Conservation (phyloP, 2,888 invertebrate species). For the Hypselothyrea guttata region DNA sequence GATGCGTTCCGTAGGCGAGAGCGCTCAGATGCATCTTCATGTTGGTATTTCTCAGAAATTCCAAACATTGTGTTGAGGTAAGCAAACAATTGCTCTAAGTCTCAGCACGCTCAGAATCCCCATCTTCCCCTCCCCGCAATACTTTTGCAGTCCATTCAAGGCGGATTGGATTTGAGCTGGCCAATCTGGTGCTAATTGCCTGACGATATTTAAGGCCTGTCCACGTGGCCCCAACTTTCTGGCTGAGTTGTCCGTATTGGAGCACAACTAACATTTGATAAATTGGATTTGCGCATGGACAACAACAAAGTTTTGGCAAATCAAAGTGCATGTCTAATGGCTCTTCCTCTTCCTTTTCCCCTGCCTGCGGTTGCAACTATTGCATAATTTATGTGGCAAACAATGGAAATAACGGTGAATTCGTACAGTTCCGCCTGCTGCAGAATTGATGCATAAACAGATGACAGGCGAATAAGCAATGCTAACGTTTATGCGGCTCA, state of each 20-base stretch:
- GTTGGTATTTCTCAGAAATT: conserved; percentile 73
- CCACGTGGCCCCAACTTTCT: conserved; percentile 85
- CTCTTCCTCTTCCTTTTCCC: conserved; percentile 29
- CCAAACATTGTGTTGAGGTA: conserved; percentile 77
- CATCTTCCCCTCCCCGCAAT: background rate
- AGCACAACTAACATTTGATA: conserved; percentile 81
- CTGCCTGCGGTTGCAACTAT: conserved; percentile 39
- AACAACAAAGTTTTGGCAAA: conserved; percentile 64
- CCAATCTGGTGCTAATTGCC: conserved; percentile 86
- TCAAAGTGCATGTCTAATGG: conserved; percentile 72
- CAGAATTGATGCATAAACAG: too few relatives aligned
- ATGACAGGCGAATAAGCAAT: too few relatives aligned
- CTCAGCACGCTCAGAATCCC: background rate
- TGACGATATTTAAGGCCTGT: conserved; percentile 85
- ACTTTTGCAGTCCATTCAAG: conserved; percentile 74
- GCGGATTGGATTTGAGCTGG: conserved; percentile 85
- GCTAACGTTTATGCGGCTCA: too few relatives aligned
- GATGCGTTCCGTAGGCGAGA: conserved; percentile 79
- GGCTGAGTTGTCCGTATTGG: conserved; percentile 81
- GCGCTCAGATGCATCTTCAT: conserved; percentile 75
- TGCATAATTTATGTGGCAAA: conserved; percentile 65
- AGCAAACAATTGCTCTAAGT: conserved; percentile 38
- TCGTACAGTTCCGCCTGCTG: background rate
- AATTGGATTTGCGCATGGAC: conserved; percentile 33
- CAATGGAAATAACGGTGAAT: conserved; percentile 38